Conservation (phyloP, 2,888 invertebrate genomes). For the Phymatocera aterrima region DNA sequence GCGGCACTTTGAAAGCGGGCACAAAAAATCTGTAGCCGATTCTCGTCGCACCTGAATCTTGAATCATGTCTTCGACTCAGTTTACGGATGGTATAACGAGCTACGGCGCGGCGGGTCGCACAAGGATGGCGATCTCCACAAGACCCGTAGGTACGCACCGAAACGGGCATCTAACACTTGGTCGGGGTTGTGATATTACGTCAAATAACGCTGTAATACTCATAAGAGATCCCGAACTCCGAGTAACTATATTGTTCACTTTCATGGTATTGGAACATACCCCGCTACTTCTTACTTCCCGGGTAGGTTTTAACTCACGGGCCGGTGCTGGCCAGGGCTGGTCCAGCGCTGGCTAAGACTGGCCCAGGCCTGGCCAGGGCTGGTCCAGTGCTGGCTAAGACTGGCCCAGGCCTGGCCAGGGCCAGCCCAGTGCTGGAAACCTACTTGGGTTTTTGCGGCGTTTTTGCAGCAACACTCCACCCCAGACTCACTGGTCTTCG, state of each 20-base stretch:
- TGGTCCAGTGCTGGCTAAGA: too few relatives aligned
- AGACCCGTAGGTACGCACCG: slow-evolving; percentile 49
- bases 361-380: too few relatives aligned
- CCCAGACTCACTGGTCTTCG: not conserved
- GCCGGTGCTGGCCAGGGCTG: too few relatives aligned
- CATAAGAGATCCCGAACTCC: slow-evolving; percentile 49
- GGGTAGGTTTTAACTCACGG: too few relatives aligned
- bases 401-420: too few relatives aligned
- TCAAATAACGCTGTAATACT: slow-evolving; percentile 50
- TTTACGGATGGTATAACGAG: slow-evolving; percentile 56
- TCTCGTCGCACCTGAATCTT: not conserved
- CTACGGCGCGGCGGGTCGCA: slow-evolving; percentile 49
- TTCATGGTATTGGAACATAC: slow-evolving; percentile 33
- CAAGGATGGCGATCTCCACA: slow-evolving; percentile 53
- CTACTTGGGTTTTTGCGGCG: not conserved
- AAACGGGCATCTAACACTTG: slow-evolving; percentile 40
- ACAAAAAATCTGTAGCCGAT: not conserved
- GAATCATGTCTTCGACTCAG: not conserved
- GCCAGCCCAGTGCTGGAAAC: too few relatives aligned
- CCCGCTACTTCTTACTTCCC: not conserved
- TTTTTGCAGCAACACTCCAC: not conserved
- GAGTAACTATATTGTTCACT: slow-evolving; percentile 47
- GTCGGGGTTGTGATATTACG: slow-evolving; percentile 53
- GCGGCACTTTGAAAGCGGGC: not conserved
- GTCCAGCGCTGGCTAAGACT: too few relatives aligned